phyloP scores from a whole-genome alignment of 2,113 vertebrate genomes.

The Cyprinodon brontotheroides region DNA sequence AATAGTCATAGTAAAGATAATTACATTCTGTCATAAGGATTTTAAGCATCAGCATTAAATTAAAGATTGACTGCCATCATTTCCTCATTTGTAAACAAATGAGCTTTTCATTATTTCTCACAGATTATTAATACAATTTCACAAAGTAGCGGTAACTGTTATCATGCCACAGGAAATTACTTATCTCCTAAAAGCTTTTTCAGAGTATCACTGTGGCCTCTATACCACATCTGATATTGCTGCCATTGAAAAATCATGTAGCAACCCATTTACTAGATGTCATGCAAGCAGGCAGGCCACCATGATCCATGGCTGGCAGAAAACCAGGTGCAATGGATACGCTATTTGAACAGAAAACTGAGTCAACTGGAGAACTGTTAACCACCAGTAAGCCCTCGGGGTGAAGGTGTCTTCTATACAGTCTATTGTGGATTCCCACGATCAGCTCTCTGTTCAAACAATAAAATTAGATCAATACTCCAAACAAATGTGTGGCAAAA shows the following conservation, averaged over 20 bases:
- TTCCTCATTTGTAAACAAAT: background rate
- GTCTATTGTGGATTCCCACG: background rate
- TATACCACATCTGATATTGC: constrained; percentile 28
- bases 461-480: background rate
- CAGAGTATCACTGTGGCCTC: constrained; percentile 7
- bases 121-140: constrained; percentile 7
- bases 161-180: constrained; percentile 6
- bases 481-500: background rate
- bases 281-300: constrained; percentile 32
- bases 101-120: background rate
- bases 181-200: constrained; percentile 7
- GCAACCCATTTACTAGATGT: constrained; percentile 24
- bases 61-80: background rate
- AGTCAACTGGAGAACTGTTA: constrained; percentile 52
- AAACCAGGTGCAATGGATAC: constrained; percentile 45
- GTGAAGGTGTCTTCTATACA: constrained; percentile 13
- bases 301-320: constrained; percentile 39
- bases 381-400: constrained; percentile 27
- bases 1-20: too few relatives aligned
- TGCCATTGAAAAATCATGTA: constrained; percentile 8
- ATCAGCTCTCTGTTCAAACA: background rate
- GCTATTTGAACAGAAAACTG: constrained; percentile 27
- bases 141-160: background rate
- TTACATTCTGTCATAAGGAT: background rate
- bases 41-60: background rate